Evolutionary conservation across 1,140 invertebrate species (phyloP).

Genomic region (Drosophila nannoptera): DNA sequence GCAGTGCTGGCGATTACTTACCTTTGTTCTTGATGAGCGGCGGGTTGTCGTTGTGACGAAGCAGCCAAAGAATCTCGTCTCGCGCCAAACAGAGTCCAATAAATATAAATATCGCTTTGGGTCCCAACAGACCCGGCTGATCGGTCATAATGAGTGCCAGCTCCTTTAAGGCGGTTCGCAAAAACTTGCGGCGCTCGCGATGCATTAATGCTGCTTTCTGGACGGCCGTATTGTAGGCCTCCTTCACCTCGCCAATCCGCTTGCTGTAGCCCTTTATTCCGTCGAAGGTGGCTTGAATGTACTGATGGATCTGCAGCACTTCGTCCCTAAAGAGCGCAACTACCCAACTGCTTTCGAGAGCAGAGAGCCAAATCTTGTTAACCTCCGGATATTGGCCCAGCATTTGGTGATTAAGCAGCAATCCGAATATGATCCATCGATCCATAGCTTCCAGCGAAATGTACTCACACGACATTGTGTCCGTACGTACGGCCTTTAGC

Average conservation of each 20-base stretch:
- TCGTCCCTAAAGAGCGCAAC: constrained; percentile 97
- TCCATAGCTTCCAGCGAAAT: constrained; percentile 96
- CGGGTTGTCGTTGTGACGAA: constrained; percentile 97
- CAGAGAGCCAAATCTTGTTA: constrained; percentile 93
- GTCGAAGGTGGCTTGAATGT: constrained; percentile 96
- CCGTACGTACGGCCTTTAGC: constrained; percentile 95
- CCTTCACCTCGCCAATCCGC: constrained; percentile 95
- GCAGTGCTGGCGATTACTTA: background rate
- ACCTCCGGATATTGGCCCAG: constrained; percentile 87
- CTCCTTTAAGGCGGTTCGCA: constrained; percentile 97
- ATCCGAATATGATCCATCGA: constrained; percentile 97
- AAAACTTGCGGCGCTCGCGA: constrained; percentile 96
- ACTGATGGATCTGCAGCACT: constrained; percentile 96
- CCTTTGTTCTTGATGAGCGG: constrained; percentile 90
- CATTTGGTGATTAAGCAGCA: constrained; percentile 92
- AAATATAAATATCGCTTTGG: constrained; percentile 97
- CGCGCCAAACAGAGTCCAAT: constrained; percentile 96
- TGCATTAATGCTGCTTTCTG: constrained; percentile 94
- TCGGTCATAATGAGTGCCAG: constrained; percentile 96
- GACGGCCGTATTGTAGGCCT: constrained; percentile 93
- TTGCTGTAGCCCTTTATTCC: constrained; percentile 96
- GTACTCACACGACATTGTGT: constrained; percentile 98
- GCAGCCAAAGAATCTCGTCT: constrained; percentile 98
- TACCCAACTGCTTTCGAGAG: constrained; percentile 96
- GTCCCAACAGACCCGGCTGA: constrained; percentile 97